These are phyloP conservation scores for Ametastegia equiseti DNA, from an alignment of 2,888 invertebrate genomes.

Conservation along the genomic window DNA sequence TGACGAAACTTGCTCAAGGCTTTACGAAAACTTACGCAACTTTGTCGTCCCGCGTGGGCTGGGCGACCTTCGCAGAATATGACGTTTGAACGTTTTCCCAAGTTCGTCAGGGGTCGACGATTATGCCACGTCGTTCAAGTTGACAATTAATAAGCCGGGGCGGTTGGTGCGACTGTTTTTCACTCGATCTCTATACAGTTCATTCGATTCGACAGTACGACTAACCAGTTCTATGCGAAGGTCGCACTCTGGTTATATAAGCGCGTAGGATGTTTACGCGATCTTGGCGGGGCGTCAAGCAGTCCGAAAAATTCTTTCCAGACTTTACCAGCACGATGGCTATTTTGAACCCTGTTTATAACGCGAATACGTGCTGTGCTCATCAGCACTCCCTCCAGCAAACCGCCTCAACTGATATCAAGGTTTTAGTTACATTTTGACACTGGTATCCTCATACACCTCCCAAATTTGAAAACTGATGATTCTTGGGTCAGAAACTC, in stretches of 20 bases:
- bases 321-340: slow-evolving; percentile 16
- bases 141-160: neutral
- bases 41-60: neutral
- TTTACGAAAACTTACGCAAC: neutral
- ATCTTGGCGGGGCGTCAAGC: slow-evolving; percentile 40
- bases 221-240: neutral
- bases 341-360: slow-evolving; percentile 18
- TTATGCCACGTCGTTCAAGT: neutral
- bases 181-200: neutral
- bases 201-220: neutral
- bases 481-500: neutral
- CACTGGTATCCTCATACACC: neutral
- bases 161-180: neutral
- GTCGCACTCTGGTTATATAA: slow-evolving; percentile 32
- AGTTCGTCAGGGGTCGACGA: neutral
- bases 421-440: slow-evolving; percentile 27
- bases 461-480: neutral
- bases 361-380: neutral
- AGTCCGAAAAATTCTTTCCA: slow-evolving; percentile 38
- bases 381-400: neutral
- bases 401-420: neutral
- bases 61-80: neutral
- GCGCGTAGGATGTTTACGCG: slow-evolving; percentile 27
- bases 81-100: neutral
- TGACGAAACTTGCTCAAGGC: slow-evolving; percentile 26